Base-by-base conservation (phyloP, 2,113 vertebrate species). In the Rhinoptilus africanus region DNA sequence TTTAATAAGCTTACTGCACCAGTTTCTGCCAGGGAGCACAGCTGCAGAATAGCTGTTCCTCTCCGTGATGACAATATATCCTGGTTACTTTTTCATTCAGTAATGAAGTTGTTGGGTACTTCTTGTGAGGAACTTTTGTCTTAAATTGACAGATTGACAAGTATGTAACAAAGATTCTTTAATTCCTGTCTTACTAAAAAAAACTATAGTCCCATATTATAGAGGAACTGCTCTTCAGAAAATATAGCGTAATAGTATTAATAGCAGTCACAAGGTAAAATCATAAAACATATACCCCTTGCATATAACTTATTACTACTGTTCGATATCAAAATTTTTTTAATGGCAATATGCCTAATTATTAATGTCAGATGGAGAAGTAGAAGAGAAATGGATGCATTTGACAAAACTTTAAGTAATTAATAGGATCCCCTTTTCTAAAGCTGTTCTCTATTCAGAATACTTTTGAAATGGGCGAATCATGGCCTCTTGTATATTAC, bases 21-120 rank as follows among this genome's bases (percentile, higher is more conserved):
- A 57, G 48, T 80, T 89, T 72, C 34, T 94, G 85, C 85, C 91
- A 95, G 75, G 75, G 71, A 90, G 53, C 81, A 79, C 94, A 94
- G 92, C 92, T 97, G 95, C 92, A 91, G 82, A 45, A 12, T 68
- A 62, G 67, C 88, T 75, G 57, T 60, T 94, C 32, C 57, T 85
- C 78, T 90, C 62, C 24, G 7, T 9, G 51, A 54, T 85, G 66
- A 56, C 67, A 72, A 12, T 60, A 51, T 89, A 60, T 68, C 54
- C 80, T 80, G 72, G 43, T 39, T 83, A 39, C 47, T 81, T 93
- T 66, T 78, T 90, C 45, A 53, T 88, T 82, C 67, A 80, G 35
- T 66, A 62, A 37, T 83, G n/a, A 88, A 92, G 23, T 27, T 54
- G 50, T 51, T 88, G 28, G 41, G 14, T 90, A 72, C 90, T 92